phyloP scores from a whole-genome alignment of 2,797 vertebrate genomes.

The Phyllotis vaccarum region DNA sequence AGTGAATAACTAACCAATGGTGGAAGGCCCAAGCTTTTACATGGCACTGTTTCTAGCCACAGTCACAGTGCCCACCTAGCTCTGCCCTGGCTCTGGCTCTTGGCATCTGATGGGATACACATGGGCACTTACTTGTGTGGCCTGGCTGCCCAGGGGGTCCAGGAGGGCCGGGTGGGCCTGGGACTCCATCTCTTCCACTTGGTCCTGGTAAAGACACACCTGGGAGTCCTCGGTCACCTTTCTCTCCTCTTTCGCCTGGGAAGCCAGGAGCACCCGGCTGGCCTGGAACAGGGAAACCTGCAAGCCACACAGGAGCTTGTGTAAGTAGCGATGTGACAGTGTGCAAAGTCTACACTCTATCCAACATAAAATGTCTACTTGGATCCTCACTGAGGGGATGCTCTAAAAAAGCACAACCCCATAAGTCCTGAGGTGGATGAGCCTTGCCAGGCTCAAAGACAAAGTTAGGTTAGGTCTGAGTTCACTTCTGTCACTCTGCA shows the following conservation, averaged over 20 bases:
- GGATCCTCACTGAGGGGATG: fast-evolving
- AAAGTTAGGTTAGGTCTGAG: neutral
- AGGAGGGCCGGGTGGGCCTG: constrained; percentile 90
- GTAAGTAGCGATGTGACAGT: neutral
- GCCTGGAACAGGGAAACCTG: constrained; percentile 86
- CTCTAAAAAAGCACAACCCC: neutral
- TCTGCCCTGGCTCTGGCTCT: neutral
- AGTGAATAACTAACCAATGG: neutral
- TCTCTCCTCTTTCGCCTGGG: constrained; percentile 93
- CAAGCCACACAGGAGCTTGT: constrained; percentile 70
- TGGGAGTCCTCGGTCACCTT: constrained; percentile 92
- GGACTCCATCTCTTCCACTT: constrained; percentile 91
- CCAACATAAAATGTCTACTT: neutral
- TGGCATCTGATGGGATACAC: fast-evolving
- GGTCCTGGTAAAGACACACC: constrained; percentile 92
- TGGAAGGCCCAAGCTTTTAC: fast-evolving
- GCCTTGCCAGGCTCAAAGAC: neutral
- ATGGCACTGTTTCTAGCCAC: fast-evolving
- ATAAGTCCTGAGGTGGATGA: neutral
- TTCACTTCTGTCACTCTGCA: neutral
- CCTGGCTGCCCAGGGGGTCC: constrained; percentile 90
- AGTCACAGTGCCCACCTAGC: fast-evolving
- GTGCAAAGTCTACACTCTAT: neutral
- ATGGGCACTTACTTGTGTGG: constrained; percentile 74
- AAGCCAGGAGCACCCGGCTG: constrained; percentile 90